Evolutionary conservation across 2,888 invertebrate genomes (phyloP).

Genomic region (Synergus itoensis): DNA sequence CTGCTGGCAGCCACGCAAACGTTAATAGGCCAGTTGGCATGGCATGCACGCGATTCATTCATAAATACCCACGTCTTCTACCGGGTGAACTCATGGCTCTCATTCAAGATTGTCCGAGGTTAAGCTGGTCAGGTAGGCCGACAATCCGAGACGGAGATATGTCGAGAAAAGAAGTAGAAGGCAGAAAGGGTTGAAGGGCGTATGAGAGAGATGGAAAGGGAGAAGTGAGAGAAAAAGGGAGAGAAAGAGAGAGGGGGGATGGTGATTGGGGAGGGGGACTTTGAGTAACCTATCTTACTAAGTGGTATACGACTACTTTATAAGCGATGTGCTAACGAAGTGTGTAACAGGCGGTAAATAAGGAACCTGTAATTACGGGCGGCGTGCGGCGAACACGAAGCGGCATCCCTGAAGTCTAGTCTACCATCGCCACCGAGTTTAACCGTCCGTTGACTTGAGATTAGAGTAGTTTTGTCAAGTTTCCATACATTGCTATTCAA

Average conservation of each 20-base stretch:
- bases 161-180: slow-evolving; percentile 25
- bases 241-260: slow-evolving; percentile 15
- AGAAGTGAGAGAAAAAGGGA: slow-evolving; percentile 43
- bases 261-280: slow-evolving; percentile 24
- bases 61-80: slow-evolving; percentile 58
- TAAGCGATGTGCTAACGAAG: slow-evolving; percentile 74
- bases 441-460: not conserved
- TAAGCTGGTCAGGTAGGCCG: slow-evolving; percentile 27
- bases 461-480: not conserved
- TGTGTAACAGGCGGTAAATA: slow-evolving; percentile 77
- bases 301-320: slow-evolving; percentile 40
- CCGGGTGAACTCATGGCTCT: slow-evolving; percentile 1
- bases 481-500: not conserved
- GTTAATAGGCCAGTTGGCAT: slow-evolving; percentile 66
- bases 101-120: slow-evolving; percentile 18
- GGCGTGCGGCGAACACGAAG: slow-evolving; percentile 45
- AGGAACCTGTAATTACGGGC: slow-evolving; percentile 76
- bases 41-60: slow-evolving; percentile 74
- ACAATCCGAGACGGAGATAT: slow-evolving; percentile 28
- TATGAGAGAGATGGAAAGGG: slow-evolving; percentile 36
- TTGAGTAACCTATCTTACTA: slow-evolving; percentile 36
- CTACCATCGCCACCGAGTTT: not conserved
- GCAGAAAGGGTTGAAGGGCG: slow-evolving; percentile 43
- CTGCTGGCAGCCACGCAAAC: slow-evolving; percentile 48
- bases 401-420: slow-evolving; percentile 52